Evolutionary conservation across 2,113 vertebrate species (phyloP).

Genomic region (Mastomys natalensis): DNA sequence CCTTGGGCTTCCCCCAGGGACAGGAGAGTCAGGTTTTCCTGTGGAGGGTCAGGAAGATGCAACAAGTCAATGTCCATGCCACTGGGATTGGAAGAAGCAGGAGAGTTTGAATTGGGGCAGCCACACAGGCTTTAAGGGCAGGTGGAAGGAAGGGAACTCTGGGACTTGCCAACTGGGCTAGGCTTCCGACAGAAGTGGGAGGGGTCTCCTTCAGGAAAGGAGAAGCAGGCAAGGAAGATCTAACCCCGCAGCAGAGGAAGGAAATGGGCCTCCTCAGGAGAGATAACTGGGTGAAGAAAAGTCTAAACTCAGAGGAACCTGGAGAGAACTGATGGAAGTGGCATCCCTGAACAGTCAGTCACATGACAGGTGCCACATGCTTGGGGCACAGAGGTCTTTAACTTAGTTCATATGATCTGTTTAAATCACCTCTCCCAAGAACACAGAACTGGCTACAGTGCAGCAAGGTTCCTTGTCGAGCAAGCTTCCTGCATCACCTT

Average conservation of each 20-base stretch:
- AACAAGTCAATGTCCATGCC: constrained; percentile 63
- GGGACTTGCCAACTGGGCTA: constrained; percentile 10
- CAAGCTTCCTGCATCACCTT: background rate
- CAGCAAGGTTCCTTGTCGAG: background rate
- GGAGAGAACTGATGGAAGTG: background rate
- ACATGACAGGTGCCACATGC: background rate
- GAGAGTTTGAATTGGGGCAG: background rate
- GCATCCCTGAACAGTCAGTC: background rate
- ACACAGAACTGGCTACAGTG: background rate
- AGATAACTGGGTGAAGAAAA: background rate
- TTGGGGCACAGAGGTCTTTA: background rate
- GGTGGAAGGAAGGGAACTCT: constrained; percentile 56
- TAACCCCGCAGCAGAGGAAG: background rate
- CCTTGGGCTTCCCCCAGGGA: background rate
- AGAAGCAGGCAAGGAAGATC: background rate
- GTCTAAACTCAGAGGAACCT: background rate
- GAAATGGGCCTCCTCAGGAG: background rate
- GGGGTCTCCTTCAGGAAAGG: background rate
- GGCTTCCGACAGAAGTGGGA: background rate
- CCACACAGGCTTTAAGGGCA: constrained; percentile 46
- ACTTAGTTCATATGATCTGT: background rate
- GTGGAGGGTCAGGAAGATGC: constrained; percentile 46
- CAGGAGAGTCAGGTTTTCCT: constrained; percentile 34
- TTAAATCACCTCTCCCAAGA: background rate
- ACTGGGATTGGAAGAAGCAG: background rate